Evolutionary conservation across 2,888 invertebrate species (phyloP), one percentile per base, ranked within the genome.

Genomic region (Dryobotodes eremita): DNA sequence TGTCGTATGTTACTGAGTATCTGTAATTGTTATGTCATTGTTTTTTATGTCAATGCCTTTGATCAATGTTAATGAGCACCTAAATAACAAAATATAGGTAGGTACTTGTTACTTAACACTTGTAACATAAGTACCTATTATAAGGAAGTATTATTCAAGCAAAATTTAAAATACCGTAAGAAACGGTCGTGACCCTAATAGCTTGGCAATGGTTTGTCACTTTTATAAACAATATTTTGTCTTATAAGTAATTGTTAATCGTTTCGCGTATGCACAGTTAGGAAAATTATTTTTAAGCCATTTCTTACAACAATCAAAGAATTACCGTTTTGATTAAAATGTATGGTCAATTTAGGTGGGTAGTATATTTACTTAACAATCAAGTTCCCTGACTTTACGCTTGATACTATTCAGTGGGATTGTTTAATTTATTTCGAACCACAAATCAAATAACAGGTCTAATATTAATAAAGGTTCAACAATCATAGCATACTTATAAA

Each of bases 121-220:
- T 23, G 23, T 48, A 23, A 17, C 5, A 8, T 46, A 46, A 62
- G 17, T 26, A 50, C 42, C 8, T 20, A 55, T 48, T 55, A 15
- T 6, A 17, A 68, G 42, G 15, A 72, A 42, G 26, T 50, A 31
- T 11, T 50, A 57, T 42, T 64, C 20, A 72, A n/a, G 64, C 31
- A 80, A 80, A 79, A 64, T 71, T 62, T 5, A 26, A 42, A 57
- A 46, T 31, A 20, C 17, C 26, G 36, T 64, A 20, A 57, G 50
- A 42, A 10, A 62, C 10, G 71, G 42, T 31, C 72, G 11, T 79
- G 64, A 73, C 64, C 50, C n/a, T 80, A 65, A 80, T 73, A 64
- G 36, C 26, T 46, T 46, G 10, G 46, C 46, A 46, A 10, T 15
- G 65, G 0, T 36, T 57, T 17, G 36, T n/a, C 26, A 50, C 7